Evolutionary conservation across 2,888 invertebrate species (phyloP).

Genomic region (Cepaea hortensis): DNA sequence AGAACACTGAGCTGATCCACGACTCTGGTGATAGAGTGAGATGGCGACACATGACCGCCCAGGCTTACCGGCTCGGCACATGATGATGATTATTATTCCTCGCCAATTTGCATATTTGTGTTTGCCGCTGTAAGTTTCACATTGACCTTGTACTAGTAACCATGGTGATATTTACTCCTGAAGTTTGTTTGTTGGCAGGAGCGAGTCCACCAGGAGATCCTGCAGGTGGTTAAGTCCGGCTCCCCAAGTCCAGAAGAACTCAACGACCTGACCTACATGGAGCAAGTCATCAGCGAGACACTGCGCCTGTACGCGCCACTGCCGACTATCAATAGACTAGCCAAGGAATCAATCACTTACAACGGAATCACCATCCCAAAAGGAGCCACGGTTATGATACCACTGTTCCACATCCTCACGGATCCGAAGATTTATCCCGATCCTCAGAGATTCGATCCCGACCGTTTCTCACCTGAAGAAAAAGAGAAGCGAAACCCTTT

Average conservation of each 20-base stretch:
- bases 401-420: neutral
- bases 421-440: neutral
- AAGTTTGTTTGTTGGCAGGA: conserved; percentile 5
- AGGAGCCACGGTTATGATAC: conserved; percentile 18
- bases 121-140: neutral
- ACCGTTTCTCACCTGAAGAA: neutral
- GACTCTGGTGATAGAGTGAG: too few species aligned
- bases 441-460: conserved; percentile 6
- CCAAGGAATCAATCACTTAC: conserved; percentile 22
- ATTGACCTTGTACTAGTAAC: neutral
- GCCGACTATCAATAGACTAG: neutral
- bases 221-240: neutral
- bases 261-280: neutral
- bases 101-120: too few species aligned
- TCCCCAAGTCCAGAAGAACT: conserved; percentile 1
- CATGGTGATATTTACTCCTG: neutral
- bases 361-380: conserved; percentile 25
- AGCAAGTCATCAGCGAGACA: conserved; percentile 31
- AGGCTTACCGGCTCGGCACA: too few species aligned
- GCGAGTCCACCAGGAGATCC: neutral
- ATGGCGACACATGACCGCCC: too few species aligned
- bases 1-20: too few species aligned
- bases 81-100: too few species aligned
- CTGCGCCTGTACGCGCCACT: conserved; percentile 12
- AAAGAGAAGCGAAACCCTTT: neutral